These are phyloP conservation scores for Loxodonta africana DNA, from an alignment of 2,113 vertebrate genomes.

Conservation along the genomic window DNA sequence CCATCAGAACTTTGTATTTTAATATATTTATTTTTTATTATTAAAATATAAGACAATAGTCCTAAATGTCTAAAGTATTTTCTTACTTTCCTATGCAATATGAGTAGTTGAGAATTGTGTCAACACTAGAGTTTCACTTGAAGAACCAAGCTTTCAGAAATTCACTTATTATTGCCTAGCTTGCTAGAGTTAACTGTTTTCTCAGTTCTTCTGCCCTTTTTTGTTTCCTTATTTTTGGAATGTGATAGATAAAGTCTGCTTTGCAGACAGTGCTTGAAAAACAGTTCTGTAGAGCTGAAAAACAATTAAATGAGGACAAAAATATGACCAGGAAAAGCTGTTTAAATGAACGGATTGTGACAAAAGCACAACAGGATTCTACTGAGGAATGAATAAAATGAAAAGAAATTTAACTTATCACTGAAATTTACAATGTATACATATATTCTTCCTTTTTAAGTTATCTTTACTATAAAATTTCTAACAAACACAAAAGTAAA, in stretches of 20 bases:
- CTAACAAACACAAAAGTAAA: neutral
- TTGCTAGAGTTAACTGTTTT: too few species aligned
- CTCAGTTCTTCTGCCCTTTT: neutral
- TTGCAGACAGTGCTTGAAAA: neutral
- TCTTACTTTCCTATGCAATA: neutral
- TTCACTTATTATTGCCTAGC: neutral
- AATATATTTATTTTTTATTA: too few species aligned
- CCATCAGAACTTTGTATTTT: neutral
- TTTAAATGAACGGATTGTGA: neutral
- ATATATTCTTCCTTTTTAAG: neutral
- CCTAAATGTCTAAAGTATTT: neutral
- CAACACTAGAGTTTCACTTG: neutral
- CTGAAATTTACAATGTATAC: conserved; percentile 12
- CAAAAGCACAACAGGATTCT: neutral
- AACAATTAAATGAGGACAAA: neutral
- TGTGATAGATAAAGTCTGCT: neutral
- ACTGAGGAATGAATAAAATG: neutral
- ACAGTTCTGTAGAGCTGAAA: neutral
- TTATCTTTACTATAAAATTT: neutral
- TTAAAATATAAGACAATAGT: neutral
- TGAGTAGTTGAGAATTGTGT: neutral
- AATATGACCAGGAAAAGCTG: neutral
- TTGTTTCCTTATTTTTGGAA: neutral
- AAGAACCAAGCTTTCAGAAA: neutral
- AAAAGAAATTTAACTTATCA: neutral